Evolutionary conservation across 2,888 invertebrate species (phyloP), one percentile per base, ranked within the genome.

Genomic region (Malthinus flaveolus): DNA sequence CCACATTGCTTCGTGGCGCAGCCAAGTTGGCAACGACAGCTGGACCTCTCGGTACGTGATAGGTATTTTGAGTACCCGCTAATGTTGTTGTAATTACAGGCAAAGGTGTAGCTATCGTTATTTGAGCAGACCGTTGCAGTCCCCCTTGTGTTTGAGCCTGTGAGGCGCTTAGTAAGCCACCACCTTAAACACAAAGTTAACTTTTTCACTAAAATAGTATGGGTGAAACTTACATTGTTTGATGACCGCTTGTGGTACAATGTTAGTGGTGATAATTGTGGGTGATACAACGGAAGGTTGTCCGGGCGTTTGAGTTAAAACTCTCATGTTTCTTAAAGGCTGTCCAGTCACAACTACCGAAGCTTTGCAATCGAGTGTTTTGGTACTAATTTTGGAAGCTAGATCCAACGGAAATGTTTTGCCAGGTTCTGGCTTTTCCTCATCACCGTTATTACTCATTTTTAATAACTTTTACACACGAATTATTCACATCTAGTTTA

Each of bases 1-100:
- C 83, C 4, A 88, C 85, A 56, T 84, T 83, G 33, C 83, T 81
- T 53, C 89, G 83, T 0, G 89, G 86, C 6, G 88, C 86, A 8
- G 89, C 86, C 12, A 90, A 83, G 63, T 87, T 89, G 0, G 90
- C 90, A 1, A 89, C 90, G 8, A 89, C 89, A 0, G 89, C 89
- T 10, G 89, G 84, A 1, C 90, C 90, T 56, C 85, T 70, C 6
- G 79, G 79, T 5, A 79, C 79, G 68, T 79, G 79, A 64, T 77
- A 79, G 8, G 59, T 59, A 31, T 47, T 59, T 32, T 59, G 59
- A 10, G 77, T 73, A 7, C 76, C 76, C 15, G 66, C 49, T 11
- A 71, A 63, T 15, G 73, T 61, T 36, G 65, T 73, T 56, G 72
- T 74, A n/a, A 75, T 71, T 7, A 75, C 71, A 12, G 77, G 74